These are phyloP conservation scores for Crocodylus rhombifer DNA, from an alignment of 2,797 vertebrate genomes.

Conservation along the genomic window DNA sequence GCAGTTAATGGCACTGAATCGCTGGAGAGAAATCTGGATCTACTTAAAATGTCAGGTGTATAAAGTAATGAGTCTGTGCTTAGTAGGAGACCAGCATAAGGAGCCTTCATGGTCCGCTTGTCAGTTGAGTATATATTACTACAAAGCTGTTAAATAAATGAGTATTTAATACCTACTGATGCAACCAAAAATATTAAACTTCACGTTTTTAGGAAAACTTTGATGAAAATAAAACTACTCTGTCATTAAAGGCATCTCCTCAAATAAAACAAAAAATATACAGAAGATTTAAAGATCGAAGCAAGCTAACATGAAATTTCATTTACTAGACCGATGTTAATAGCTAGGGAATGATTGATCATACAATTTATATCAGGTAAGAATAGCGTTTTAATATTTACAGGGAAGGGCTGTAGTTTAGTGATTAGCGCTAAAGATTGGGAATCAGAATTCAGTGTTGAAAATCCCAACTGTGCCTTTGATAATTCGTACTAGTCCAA, in stretches of 20 bases:
- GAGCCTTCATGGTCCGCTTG: slow-evolving; percentile 75
- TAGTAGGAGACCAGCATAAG: slow-evolving; percentile 71
- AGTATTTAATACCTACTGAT: slow-evolving; percentile 66
- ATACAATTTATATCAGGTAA: neutral
- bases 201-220: neutral
- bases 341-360: neutral
- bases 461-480: neutral
- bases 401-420: neutral
- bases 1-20: slow-evolving; percentile 51
- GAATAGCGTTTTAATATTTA: neutral
- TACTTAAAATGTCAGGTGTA: slow-evolving; percentile 75
- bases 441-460: neutral
- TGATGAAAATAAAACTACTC: neutral
- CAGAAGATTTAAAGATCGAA: slow-evolving; percentile 2
- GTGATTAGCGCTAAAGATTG: neutral
- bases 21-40: slow-evolving; percentile 65
- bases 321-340: neutral
- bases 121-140: slow-evolving; percentile 70
- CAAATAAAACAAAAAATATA: neutral
- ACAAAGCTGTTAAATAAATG: slow-evolving; percentile 80
- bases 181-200: neutral
- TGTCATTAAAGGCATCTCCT: neutral
- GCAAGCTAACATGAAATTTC: neutral
- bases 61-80: slow-evolving; percentile 67
- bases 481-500: neutral